Conservation (phyloP, 2,113 vertebrate genomes). For the Solea senegalensis region DNA sequence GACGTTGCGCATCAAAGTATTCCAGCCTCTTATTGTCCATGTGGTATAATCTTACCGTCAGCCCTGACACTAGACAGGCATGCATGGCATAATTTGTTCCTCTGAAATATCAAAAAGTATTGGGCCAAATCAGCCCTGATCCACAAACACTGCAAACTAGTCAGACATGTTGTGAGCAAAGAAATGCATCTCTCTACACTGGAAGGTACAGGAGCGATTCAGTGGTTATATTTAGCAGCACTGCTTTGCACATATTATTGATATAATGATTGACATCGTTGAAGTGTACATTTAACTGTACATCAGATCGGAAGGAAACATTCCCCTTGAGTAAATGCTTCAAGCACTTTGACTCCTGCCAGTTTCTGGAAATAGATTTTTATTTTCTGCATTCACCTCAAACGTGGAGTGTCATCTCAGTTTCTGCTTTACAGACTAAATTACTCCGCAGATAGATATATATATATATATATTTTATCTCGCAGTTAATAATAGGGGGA, state of each 20-base stretch:
- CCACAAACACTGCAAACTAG: too few species aligned
- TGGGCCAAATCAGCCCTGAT: too few species aligned
- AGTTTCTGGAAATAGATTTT: constrained; percentile 28
- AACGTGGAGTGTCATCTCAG: constrained; percentile 34
- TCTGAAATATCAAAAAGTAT: too few species aligned
- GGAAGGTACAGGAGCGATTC: too few species aligned
- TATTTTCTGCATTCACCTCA: constrained; percentile 28
- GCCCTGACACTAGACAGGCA: constrained; percentile 12
- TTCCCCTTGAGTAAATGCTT: constrained; percentile 23
- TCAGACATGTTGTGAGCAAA: too few species aligned
- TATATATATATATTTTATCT: constrained; percentile 51
- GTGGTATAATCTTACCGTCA: constrained; percentile 12
- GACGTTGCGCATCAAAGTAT: too few species aligned
- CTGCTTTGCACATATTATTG: too few species aligned
- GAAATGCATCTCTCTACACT: too few species aligned
- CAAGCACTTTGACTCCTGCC: constrained; percentile 7
- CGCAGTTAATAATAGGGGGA: constrained; percentile 51
- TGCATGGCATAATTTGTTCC: too few species aligned
- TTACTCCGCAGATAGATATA: constrained; percentile 44
- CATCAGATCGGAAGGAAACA: constrained; percentile 2
- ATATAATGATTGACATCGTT: constrained; percentile 7
- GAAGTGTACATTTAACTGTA: not conserved
- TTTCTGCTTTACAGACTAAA: constrained; percentile 32
- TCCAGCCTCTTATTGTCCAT: not conserved
- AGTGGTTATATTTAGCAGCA: too few species aligned